phyloP scores from a whole-genome alignment of 2,888 invertebrate species.

The Nematopogon swammerdamellus region DNA sequence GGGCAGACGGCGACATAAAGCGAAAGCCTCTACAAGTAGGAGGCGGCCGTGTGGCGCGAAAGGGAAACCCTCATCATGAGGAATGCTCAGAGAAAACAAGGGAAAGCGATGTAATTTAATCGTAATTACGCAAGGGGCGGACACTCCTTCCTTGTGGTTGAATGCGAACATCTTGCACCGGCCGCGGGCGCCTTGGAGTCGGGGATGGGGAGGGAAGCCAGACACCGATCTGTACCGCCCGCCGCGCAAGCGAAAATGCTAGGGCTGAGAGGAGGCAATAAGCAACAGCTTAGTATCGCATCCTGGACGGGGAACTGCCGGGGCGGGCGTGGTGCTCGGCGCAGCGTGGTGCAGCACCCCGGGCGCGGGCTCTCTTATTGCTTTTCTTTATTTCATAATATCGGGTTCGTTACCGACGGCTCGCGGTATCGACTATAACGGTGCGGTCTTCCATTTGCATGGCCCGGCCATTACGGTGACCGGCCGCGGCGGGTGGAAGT shows the following conservation, averaged over 20 bases:
- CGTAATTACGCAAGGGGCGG: neutral
- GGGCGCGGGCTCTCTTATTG: slow-evolving; percentile 24
- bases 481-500: slow-evolving; percentile 38
- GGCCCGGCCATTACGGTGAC: slow-evolving; percentile 42
- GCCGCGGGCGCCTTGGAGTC: neutral
- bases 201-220: neutral
- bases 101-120: neutral
- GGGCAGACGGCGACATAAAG: slow-evolving; percentile 26
- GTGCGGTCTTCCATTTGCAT: slow-evolving; percentile 42
- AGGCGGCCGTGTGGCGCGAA: slow-evolving; percentile 34
- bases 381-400: slow-evolving; percentile 45
- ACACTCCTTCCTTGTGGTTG: neutral
- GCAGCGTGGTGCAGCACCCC: neutral
- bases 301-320: neutral
- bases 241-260: too few species aligned
- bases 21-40: neutral
- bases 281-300: too few species aligned
- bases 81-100: neutral
- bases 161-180: neutral
- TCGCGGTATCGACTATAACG: slow-evolving; percentile 40
- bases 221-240: too few species aligned
- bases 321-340: neutral
- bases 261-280: too few species aligned
- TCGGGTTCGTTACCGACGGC: slow-evolving; percentile 26
- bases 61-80: slow-evolving; percentile 23